phyloP scores from a whole-genome alignment of 2,888 invertebrate species.

The Entomobrya proxima region DNA sequence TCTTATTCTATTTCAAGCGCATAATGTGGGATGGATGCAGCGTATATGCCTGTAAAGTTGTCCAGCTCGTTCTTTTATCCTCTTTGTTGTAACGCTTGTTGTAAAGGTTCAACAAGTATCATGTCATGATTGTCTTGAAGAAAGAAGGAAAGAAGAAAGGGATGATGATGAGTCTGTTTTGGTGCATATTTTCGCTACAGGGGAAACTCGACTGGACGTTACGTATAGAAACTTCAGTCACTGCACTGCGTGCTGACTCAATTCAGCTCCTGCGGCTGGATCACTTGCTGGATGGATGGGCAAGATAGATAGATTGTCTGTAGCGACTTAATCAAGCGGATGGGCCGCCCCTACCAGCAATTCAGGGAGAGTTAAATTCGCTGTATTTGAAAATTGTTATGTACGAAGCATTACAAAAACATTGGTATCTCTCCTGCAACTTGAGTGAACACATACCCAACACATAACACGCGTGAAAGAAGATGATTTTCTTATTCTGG shows the following conservation, averaged over 20 bases:
- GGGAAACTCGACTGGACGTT: slow-evolving; percentile 30
- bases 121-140: slow-evolving; percentile 42
- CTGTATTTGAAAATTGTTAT: neutral
- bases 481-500: slow-evolving; percentile 45
- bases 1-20: neutral
- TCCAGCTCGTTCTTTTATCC: neutral
- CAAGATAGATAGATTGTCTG: slow-evolving; percentile 43
- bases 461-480: slow-evolving; percentile 33
- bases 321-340: slow-evolving; percentile 64
- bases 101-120: slow-evolving; percentile 57
- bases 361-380: neutral
- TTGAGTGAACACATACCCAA: slow-evolving; percentile 20
- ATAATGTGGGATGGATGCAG: slow-evolving; percentile 8
- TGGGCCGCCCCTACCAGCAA: slow-evolving; percentile 47
- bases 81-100: neutral
- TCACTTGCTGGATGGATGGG: slow-evolving; percentile 55
- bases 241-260: slow-evolving; percentile 50
- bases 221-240: neutral
- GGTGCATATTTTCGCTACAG: slow-evolving; percentile 45
- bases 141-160: neutral
- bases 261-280: slow-evolving; percentile 64
- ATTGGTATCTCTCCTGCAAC: no score
- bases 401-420: neutral
- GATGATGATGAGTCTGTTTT: slow-evolving; percentile 25
- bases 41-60: neutral